Evolutionary conservation across 2,797 vertebrate species (phyloP), one percentile per base, ranked within the genome.

Genomic region (Artibeus lituratus): DNA sequence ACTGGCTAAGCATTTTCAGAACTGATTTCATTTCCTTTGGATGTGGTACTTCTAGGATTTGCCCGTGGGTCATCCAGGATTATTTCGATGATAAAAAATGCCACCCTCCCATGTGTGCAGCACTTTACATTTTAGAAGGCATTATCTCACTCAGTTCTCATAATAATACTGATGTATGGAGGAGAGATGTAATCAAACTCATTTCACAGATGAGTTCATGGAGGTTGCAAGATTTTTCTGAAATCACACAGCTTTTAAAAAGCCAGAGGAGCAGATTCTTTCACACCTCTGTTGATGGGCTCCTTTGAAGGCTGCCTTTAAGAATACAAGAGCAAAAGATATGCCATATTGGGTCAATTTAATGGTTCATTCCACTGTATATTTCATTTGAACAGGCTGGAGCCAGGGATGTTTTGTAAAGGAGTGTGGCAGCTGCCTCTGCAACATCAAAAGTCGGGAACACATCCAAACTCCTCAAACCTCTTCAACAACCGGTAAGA

Each of bases 71-170:
- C 72, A 70, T 26, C 2, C 9, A 85, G 78, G 55, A 85, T 49
- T 59, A 29, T 94, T 53, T 84, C 35, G 51, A 76, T 96, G 72
- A 94, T 88, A 95, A 72, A 95, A 91, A 73, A 67, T 84, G 29
- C 14, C 49, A 1, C 24, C 6, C 16, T 95, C 18, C 67, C 1
- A 10, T 85, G 69, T 37, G 9, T 1, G 87, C 0, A 84, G 7
- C 19, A 57, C 51, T 91, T 95, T 82, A 37, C 3, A 26, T 67
- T 84, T 91, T 90, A 84, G 47, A 87, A 81, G 87, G 21, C 32
- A 84, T 86, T 53, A 24, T 73, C 10, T 69, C 53, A 19, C 9
- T 72, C 32, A 26, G 47, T 76, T 88, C 29, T 84, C 18, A 84
- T 19, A 47, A n/a, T 88, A 82, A 55, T 12, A 65, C 42, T 10